These are phyloP conservation scores for Heterodera carotae DNA, from an alignment of 1,140 invertebrate species.

Conservation along the genomic window DNA sequence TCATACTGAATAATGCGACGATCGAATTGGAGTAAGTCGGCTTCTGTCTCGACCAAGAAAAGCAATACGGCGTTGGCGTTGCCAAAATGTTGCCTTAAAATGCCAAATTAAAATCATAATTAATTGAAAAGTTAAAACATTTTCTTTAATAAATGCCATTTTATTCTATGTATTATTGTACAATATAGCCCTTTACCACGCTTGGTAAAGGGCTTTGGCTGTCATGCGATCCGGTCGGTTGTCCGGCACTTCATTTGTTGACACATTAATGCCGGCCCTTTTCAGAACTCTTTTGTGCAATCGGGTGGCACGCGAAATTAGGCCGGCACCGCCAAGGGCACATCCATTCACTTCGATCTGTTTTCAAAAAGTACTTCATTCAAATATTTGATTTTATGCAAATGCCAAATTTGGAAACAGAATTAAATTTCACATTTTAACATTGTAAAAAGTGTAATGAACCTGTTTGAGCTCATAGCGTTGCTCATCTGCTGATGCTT, in stretches of 20 bases:
- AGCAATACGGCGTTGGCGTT: not conserved
- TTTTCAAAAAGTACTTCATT: no score
- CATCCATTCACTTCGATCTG: not conserved
- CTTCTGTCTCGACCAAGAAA: not conserved
- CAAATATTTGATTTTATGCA: no score
- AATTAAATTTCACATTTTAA: no score
- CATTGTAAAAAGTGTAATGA: not conserved
- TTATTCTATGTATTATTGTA: no score
- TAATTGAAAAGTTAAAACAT: not conserved
- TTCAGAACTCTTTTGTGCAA: not conserved
- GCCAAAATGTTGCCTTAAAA: not conserved
- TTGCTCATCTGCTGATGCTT: not conserved
- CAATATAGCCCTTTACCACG: not conserved
- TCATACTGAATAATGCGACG: not conserved
- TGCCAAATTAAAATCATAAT: not conserved
- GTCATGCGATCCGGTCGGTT: not conserved
- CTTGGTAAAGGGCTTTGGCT: not conserved
- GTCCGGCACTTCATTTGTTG: not conserved
- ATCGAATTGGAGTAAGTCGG: not conserved
- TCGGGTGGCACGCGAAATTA: not conserved
- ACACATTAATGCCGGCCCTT: not conserved
- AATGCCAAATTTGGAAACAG: no score
- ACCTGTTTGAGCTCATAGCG: not conserved
- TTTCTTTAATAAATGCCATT: no score
- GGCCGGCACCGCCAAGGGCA: not conserved